Evolutionary conservation across 2,113 vertebrate species (phyloP).

Genomic region (Phodopus roborovskii): DNA sequence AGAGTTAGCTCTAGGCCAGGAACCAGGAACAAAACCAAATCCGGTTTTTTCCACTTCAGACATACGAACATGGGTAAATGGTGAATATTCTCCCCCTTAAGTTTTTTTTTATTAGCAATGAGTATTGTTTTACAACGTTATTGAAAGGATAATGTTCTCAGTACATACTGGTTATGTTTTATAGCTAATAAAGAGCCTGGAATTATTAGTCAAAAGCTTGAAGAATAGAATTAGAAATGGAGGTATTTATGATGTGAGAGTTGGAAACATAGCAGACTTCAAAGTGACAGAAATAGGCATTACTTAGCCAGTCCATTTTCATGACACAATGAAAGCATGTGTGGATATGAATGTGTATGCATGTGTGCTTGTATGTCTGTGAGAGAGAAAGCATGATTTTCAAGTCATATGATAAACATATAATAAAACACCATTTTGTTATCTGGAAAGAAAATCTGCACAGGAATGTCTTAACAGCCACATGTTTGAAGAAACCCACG

Average conservation of each 20-base stretch:
- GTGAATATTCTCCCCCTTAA: not conserved
- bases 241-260: not conserved
- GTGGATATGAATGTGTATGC: too few species aligned
- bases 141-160: conserved; percentile 37
- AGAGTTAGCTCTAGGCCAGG: not conserved
- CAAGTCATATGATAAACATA: not conserved
- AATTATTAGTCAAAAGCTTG: not conserved
- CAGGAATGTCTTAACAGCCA: not conserved
- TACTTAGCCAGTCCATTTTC: not conserved
- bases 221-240: conserved; percentile 29
- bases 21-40: not conserved
- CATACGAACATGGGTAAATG: not conserved
- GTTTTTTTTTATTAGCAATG: conserved; percentile 42
- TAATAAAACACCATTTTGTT: not conserved
- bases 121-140: not conserved
- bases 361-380: not conserved
- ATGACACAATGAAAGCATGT: not conserved
- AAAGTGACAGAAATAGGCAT: not conserved
- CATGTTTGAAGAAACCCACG: not conserved
- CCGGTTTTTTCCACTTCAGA: not conserved
- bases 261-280: not conserved
- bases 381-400: not conserved
- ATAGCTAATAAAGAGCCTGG: not conserved
- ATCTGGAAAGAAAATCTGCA: conserved; percentile 8
- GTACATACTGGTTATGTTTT: not conserved